Conservation (phyloP, 2,113 vertebrate genomes). For the Psephotus haematonotus region DNA sequence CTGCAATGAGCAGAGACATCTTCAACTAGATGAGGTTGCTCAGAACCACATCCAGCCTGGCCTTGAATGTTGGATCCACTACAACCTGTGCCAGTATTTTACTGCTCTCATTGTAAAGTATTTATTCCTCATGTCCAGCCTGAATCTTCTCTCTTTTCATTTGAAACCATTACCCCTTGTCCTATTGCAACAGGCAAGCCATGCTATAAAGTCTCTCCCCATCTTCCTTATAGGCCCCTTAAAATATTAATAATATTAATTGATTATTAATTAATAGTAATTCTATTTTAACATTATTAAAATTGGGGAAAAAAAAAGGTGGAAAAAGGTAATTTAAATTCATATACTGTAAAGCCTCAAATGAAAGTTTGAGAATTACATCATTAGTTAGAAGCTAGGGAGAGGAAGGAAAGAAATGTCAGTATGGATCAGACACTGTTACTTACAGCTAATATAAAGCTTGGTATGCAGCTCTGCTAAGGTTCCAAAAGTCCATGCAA, state of each 20-base stretch:
- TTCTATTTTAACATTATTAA: not conserved
- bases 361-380: not conserved
- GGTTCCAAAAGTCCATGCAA: not conserved
- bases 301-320: accelerated
- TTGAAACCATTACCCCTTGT: not conserved
- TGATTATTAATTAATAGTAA: not conserved
- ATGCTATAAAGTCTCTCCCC: not conserved
- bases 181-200: not conserved
- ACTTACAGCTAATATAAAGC: not conserved
- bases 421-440: not conserved
- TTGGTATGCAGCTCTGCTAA: not conserved
- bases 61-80: not conserved
- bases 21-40: not conserved
- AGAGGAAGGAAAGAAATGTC: not conserved
- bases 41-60: not conserved
- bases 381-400: not conserved
- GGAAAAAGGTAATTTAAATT: not conserved
- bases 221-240: not conserved
- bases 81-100: not conserved
- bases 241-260: not conserved
- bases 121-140: not conserved
- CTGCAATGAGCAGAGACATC: not conserved
- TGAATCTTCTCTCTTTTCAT: not conserved
- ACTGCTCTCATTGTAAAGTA: not conserved
- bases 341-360: not conserved